Evolutionary conservation across 2,888 invertebrate genomes (phyloP).

Genomic region (Drosophila algonquin): DNA sequence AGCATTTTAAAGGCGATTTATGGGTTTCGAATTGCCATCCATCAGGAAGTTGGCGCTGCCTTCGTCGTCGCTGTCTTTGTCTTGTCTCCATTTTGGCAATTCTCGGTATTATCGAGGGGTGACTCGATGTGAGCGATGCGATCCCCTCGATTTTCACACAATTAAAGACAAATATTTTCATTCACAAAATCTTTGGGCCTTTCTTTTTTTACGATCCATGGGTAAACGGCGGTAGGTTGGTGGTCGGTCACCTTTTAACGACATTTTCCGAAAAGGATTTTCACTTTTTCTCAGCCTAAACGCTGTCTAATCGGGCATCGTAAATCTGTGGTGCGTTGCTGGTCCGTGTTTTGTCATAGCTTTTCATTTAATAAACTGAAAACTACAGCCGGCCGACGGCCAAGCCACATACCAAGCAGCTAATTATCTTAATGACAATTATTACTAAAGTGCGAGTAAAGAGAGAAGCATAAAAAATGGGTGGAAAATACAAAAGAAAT

Average conservation of each 20-base stretch:
- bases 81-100: conserved; percentile 27
- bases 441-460: conserved; percentile 60
- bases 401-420: conserved; percentile 58
- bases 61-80: conserved; percentile 12
- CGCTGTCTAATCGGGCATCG: conserved; percentile 56
- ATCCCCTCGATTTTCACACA: conserved; percentile 60
- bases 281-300: conserved; percentile 61
- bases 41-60: conserved; percentile 59
- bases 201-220: conserved; percentile 44
- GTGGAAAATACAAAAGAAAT: conserved; percentile 12
- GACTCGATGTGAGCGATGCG: conserved; percentile 9
- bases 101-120: conserved; percentile 35
- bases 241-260: conserved; percentile 37
- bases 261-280: conserved; percentile 49
- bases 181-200: conserved; percentile 50
- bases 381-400: conserved; percentile 55
- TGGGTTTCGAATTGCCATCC: conserved; percentile 55
- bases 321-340: conserved; percentile 56
- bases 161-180: conserved; percentile 56
- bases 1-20: conserved; percentile 58
- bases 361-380: conserved; percentile 78
- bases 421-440: conserved; percentile 81
- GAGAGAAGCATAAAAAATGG: conserved; percentile 21
- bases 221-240: too few species aligned
- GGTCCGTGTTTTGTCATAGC: conserved; percentile 63